Conservation (phyloP, 2,797 vertebrate genomes). For the Delichon dasypus region DNA sequence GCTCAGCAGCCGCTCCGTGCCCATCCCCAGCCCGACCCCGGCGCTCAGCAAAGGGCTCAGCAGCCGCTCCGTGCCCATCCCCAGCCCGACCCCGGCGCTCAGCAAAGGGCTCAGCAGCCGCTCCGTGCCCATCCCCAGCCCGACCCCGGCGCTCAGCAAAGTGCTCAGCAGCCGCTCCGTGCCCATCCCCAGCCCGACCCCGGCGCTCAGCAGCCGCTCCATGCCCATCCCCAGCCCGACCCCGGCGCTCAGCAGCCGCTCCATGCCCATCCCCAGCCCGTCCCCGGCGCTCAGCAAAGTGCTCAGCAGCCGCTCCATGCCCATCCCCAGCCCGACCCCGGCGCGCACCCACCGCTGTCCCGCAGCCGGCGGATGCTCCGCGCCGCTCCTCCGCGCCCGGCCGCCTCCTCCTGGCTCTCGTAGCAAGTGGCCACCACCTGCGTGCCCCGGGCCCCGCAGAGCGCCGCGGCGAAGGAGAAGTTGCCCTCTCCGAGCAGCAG, state of each 20-base stretch:
- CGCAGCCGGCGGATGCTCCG: slow-evolving; percentile 78
- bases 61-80: not conserved
- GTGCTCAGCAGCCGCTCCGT: no score
- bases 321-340: not conserved
- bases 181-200: not conserved
- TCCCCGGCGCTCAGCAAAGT: not conserved
- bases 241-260: not conserved
- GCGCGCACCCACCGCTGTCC: slow-evolving; percentile 76
- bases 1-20: no score
- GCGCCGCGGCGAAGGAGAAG: slow-evolving; percentile 87
- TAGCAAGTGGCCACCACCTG: slow-evolving; percentile 85
- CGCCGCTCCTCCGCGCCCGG: slow-evolving; percentile 66
- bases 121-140: not conserved
- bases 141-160: not conserved
- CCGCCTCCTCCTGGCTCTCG: slow-evolving; percentile 74
- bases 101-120: no score
- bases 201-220: no score
- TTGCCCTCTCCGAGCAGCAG: slow-evolving; percentile 95
- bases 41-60: not conserved
- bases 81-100: not conserved
- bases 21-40: not conserved
- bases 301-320: no score
- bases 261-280: not conserved
- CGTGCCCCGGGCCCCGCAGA: slow-evolving; percentile 61
- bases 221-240: not conserved